These are phyloP conservation scores for Lathronympha strigana DNA, from an alignment of 2,888 invertebrate genomes.

Conservation along the genomic window DNA sequence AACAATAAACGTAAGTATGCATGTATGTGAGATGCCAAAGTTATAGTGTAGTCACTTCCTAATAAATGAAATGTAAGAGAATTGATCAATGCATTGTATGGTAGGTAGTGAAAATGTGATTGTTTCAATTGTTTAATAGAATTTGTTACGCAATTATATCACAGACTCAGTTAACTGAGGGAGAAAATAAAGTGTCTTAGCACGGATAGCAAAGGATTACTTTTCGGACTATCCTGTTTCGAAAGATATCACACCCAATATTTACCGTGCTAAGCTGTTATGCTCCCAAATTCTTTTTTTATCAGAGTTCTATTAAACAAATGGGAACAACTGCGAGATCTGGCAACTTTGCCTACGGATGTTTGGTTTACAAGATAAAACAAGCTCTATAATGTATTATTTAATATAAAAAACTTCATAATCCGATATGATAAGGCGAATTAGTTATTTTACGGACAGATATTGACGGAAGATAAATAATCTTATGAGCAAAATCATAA, in stretches of 20 bases:
- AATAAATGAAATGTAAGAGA: neutral
- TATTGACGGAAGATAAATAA: no score
- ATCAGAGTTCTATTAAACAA: neutral
- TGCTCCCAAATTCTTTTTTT: neutral
- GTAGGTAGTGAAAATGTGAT: neutral
- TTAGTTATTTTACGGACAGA: neutral
- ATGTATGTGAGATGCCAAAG: no score
- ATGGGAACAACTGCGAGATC: constrained; percentile 14
- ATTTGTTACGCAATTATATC: neutral
- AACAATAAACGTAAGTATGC: no score
- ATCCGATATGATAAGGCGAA: neutral
- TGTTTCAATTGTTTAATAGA: neutral
- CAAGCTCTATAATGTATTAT: neutral
- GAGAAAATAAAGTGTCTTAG: neutral
- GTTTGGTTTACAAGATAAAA: neutral
- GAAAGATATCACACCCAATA: no score
- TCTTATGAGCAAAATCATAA: no score
- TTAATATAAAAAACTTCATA: neutral
- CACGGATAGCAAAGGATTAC: no score
- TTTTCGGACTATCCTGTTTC: no score
- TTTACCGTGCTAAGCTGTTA: no score
- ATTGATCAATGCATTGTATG: neutral
- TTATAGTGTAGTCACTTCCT: no score
- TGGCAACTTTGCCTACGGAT: constrained; percentile 15
- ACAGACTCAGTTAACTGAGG: neutral